Evolutionary conservation across 2,888 invertebrate species (phyloP), one percentile per base, ranked within the genome.

Genomic region (Bhutanitis thaidina): DNA sequence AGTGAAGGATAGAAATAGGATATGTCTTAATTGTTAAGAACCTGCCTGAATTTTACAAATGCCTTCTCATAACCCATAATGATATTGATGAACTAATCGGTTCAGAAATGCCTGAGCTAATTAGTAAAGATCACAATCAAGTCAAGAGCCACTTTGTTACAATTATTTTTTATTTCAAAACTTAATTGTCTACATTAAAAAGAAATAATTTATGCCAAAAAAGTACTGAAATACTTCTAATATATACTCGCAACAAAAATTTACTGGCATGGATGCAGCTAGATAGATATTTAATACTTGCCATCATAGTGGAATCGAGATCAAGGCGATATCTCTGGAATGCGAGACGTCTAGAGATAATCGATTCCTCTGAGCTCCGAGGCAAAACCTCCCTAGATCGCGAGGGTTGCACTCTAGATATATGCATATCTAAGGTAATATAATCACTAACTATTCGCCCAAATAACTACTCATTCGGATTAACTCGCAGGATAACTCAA

Each of bases 341-440:
- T 80, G 67, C 67, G 66, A 71, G 67, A 68, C 70, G 71, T 71
- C 70, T 66, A 60, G 62, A 60, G 71, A 67, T 77, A 79, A 81
- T 81, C 78, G 78, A 80, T 77, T 75, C 70, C 69, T 67, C 55
- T 60, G 64, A 67, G 68, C 69, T 67, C 55, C 59, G 64, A 67
- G 67, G 68, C 70, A 71, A 51, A 71, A 68, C 69, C 71, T 66
- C 65, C 61, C 58, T 58, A 58, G 69, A 70, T 69, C 69, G 66
- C 64, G 65, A 72, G 70, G 69, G 69, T 63, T 74, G 74, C 70
- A 72, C 76, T 75, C 60, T 64, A 73, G 62, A 56, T 62, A 64
- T 61, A 40, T 34, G 38, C 20, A n/a, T 47, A 35, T 36, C 14
- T 36, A 29, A 40, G 45, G 29, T 37, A 47, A 38, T 47, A 47